Base-by-base conservation (phyloP, 2,797 vertebrate genomes). In the Pyrocephalus nanus region DNA sequence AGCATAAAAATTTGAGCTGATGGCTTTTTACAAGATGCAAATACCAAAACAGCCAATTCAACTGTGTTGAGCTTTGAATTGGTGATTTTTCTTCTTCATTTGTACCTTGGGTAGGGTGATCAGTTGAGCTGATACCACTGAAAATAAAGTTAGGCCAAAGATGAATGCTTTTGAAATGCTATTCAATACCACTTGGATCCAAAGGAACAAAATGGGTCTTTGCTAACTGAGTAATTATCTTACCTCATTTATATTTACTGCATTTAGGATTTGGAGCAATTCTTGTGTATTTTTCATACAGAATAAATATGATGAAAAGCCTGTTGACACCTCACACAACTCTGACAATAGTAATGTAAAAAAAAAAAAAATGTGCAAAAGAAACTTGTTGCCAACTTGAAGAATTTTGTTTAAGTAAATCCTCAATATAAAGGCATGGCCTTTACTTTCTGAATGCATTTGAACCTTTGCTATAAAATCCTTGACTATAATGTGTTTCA, bases 351-450 rank as follows among this genome's bases (percentile, higher is more conserved):
- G 50, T 21, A 53, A 80, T 15, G 8, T 34, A 20, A 53, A 61
- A 43, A 47, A 60, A 47, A 60, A 60, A 45, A 6, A 1, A 48
- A 36, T 0, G 32, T 0, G 1, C 34, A 48, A 65, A 50, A 57
- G 1, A 58, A 36, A 62, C 54, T 43, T 80, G 14, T 90, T 73
- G 13, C 17, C 36, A 60, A 34, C 15, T 30, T 70, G 22, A 70
- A 82, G 30, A 92, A 61, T 51, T 93, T 92, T 79, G 4, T 74
- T 81, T 47, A 54, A 90, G 48, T 20, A 93, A 72, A 77, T 53
- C 18, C 13, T 47, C 17, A 30, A 30, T 71, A 61, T 62, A 84
- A 86, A 72, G 13, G 2, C 11, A 48, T 18, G 25, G 57, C 11
- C 27, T 62, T 89, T 76, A 53, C 27, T 76, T 88, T 54, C n/a